These are phyloP conservation scores for Baronia brevicornis DNA, from an alignment of 2,888 invertebrate genomes.

Conservation along the genomic window DNA sequence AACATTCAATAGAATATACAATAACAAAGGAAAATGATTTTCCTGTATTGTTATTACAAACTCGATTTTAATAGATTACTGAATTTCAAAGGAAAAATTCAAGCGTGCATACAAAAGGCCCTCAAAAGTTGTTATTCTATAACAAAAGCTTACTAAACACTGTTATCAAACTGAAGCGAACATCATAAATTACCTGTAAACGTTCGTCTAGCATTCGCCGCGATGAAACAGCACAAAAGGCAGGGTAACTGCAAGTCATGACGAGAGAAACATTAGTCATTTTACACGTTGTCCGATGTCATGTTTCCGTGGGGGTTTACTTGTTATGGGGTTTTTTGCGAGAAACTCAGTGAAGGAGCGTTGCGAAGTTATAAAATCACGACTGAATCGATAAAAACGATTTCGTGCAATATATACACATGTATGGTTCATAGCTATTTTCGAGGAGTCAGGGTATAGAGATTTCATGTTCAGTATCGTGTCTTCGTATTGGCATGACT, in stretches of 20 bases:
- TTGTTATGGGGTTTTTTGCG: slow-evolving; percentile 7
- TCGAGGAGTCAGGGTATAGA: too few species aligned
- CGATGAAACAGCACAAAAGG: slow-evolving; percentile 48
- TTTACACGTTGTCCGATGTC: slow-evolving; percentile 14
- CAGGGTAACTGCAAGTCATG: slow-evolving; percentile 21
- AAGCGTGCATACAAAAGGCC: slow-evolving; percentile 13
- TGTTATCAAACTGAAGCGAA: slow-evolving; percentile 28
- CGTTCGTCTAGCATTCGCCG: slow-evolving; percentile 32
- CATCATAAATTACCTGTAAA: slow-evolving; percentile 41
- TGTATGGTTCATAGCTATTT: too few species aligned
- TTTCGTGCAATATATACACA: too few species aligned
- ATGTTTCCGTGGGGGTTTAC: slow-evolving; percentile 11
- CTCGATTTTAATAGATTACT: slow-evolving; percentile 15
- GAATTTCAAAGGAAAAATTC: slow-evolving; percentile 10
- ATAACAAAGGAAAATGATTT: slow-evolving; percentile 8
- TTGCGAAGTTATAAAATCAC: slow-evolving; percentile 6
- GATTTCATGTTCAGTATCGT: too few species aligned
- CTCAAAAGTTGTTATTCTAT: slow-evolving; percentile 14
- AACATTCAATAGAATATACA: too few species aligned
- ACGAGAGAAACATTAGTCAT: slow-evolving; percentile 21
- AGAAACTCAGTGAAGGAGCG: slow-evolving; percentile 10
- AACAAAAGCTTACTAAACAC: slow-evolving; percentile 30
- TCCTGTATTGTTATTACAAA: slow-evolving; percentile 7
- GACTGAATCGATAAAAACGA: too few species aligned
- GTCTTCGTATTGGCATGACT: too few species aligned